phyloP scores from a whole-genome alignment of 2,113 vertebrate species.

The Mesoclemmys tuberculata region DNA sequence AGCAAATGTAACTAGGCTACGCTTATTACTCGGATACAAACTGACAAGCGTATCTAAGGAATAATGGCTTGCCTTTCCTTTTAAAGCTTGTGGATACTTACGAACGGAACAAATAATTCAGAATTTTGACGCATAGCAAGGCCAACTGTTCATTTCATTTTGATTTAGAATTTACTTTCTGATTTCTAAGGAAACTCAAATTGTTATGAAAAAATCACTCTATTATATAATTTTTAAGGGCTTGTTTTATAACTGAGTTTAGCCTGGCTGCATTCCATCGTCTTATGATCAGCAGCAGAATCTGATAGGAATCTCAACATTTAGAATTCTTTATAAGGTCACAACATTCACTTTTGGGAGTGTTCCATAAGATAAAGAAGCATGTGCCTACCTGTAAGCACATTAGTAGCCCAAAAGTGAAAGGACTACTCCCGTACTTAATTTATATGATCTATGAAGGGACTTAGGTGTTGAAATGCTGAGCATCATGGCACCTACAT shows the following conservation, averaged over 20 bases:
- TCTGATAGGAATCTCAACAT: neutral
- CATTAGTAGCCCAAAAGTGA: neutral
- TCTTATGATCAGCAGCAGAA: neutral
- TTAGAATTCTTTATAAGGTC: neutral
- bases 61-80: neutral
- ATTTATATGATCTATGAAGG: neutral
- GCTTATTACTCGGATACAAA: constrained; percentile 42
- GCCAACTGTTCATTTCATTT: neutral
- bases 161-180: neutral
- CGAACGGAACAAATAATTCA: neutral
- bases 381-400: neutral
- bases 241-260: neutral
- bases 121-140: neutral
- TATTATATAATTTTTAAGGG: neutral
- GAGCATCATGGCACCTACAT: neutral
- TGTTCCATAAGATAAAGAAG: neutral
- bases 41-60: neutral
- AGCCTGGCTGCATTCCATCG: fast-evolving
- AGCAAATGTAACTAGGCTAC: neutral
- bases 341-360: fast-evolving
- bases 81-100: neutral
- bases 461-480: neutral
- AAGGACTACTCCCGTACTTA: too few species aligned
- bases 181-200: neutral
- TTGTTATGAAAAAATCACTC: neutral